These are phyloP conservation scores for Diploptera punctata DNA, from an alignment of 2,888 invertebrate genomes.

Conservation along the genomic window DNA sequence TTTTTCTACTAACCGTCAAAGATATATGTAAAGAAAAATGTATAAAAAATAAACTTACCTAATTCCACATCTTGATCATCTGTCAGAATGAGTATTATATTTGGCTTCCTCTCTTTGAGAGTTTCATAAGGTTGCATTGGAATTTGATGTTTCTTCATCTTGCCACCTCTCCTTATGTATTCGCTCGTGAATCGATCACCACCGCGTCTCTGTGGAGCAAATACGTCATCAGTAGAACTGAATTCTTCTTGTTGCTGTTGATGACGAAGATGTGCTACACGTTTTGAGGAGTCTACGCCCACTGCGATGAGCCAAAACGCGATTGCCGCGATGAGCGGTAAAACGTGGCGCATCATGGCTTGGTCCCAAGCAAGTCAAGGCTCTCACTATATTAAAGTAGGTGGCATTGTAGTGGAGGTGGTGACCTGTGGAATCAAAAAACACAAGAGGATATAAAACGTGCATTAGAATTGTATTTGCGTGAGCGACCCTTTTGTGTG, in stretches of 20 bases:
- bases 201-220: conserved; percentile 36
- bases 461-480: too few species aligned
- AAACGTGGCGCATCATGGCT: background rate
- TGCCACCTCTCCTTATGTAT: conserved; percentile 10
- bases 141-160: conserved; percentile 35
- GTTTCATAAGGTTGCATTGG: conserved; percentile 60
- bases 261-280: background rate
- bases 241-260: conserved; percentile 14
- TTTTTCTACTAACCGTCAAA: too few species aligned
- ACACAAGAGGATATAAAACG: too few species aligned
- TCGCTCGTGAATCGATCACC: background rate
- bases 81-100: conserved; percentile 94
- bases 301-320: conserved; percentile 25
- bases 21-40: too few species aligned
- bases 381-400: background rate
- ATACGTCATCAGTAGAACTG: conserved; percentile 26
- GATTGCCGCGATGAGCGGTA: conserved; percentile 19
- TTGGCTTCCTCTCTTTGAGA: conserved; percentile 80
- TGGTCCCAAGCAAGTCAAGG: too few species aligned
- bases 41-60: too few species aligned
- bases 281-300: conserved; percentile 7
- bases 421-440: background rate
- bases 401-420: background rate
- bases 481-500: too few species aligned
- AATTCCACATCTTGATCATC: conserved; percentile 98